These are phyloP conservation scores for Thymallus thymallus DNA, from an alignment of 2,113 vertebrate genomes.

Conservation along the genomic window DNA sequence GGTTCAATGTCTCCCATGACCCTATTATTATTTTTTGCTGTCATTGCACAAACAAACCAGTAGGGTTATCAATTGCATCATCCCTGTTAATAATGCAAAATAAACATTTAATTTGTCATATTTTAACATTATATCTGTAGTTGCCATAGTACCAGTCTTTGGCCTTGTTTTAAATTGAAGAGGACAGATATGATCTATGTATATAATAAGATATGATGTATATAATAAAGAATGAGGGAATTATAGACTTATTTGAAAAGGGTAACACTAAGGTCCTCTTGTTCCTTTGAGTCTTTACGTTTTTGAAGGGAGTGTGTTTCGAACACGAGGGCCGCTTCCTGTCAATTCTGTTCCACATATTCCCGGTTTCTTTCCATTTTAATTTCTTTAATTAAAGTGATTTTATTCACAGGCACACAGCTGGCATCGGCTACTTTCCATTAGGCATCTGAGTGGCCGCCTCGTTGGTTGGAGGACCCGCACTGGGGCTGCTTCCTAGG, in stretches of 20 bases:
- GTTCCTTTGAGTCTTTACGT: slow-evolving; percentile 63
- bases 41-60: not conserved
- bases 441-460: slow-evolving; percentile 80
- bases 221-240: slow-evolving; percentile 63
- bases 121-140: not conserved
- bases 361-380: slow-evolving; percentile 74
- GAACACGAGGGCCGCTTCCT: slow-evolving; percentile 68
- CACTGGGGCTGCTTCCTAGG: slow-evolving; percentile 76
- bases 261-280: slow-evolving; percentile 58
- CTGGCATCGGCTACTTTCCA: slow-evolving; percentile 80
- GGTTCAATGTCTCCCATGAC: too few species aligned
- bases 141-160: slow-evolving; percentile 28
- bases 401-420: slow-evolving; percentile 84
- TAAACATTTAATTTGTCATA: not conserved
- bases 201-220: slow-evolving; percentile 12
- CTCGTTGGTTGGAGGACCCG: slow-evolving; percentile 74
- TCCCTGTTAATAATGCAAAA: not conserved
- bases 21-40: not conserved
- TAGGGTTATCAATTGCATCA: not conserved
- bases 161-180: slow-evolving; percentile 31
- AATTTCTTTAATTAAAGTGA: slow-evolving; percentile 83
- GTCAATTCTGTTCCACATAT: slow-evolving; percentile 71
- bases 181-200: slow-evolving; percentile 53
- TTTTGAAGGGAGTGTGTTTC: slow-evolving; percentile 36
- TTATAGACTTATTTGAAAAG: slow-evolving; percentile 61